phyloP scores from a whole-genome alignment of 2,888 invertebrate genomes.

The Xestia xanthographa region DNA sequence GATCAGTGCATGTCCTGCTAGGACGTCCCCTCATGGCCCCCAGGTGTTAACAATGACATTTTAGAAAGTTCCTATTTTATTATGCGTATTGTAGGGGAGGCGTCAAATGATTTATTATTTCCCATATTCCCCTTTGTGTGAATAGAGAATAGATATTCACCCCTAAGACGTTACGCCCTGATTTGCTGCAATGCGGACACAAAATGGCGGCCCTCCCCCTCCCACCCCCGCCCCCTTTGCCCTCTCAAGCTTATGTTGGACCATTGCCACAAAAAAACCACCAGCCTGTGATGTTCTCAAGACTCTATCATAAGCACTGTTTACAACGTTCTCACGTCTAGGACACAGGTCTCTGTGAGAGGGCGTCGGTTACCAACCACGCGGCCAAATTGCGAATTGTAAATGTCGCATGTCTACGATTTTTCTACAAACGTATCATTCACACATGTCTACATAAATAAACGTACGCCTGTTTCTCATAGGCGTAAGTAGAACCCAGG shows the following conservation, averaged over 20 bases:
- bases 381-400: background rate
- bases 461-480: too few species aligned
- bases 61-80: background rate
- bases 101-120: conserved; percentile 3
- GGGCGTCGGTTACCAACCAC: background rate
- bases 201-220: conserved; percentile 3
- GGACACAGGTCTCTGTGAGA: background rate
- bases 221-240: fast-evolving
- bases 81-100: background rate
- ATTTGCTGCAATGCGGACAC: background rate
- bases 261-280: background rate
- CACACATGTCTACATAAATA: background rate
- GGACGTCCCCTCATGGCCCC: background rate
- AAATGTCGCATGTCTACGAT: background rate
- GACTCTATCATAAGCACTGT: background rate
- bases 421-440: background rate
- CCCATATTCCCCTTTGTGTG: background rate
- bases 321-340: background rate
- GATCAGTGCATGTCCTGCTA: background rate
- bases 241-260: background rate
- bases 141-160: background rate
- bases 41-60: background rate
- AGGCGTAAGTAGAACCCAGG: background rate
- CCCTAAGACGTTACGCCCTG: background rate
- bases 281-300: background rate